Conservation (phyloP, 2,888 invertebrate genomes). For the Drosophila macrospina region DNA sequence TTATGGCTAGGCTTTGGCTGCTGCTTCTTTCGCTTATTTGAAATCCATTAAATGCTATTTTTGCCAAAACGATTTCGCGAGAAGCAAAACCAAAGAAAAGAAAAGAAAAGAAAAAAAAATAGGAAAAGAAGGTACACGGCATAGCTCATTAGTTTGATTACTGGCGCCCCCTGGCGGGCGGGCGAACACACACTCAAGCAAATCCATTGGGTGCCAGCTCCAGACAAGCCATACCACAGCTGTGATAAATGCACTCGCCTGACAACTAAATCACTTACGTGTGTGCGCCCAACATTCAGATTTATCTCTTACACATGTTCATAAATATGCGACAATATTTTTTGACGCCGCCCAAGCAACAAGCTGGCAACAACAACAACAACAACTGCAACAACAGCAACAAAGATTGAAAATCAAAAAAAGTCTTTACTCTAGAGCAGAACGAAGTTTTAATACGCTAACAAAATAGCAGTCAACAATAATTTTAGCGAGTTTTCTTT, state of each 20-base stretch:
- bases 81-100: too few relatives aligned
- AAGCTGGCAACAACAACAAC: conserved; percentile 12
- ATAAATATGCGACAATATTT: conserved; percentile 82
- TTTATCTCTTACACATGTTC: conserved; percentile 81
- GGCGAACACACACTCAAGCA: conserved; percentile 9
- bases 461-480: not conserved
- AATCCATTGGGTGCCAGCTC: conserved; percentile 29
- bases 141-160: conserved; percentile 78
- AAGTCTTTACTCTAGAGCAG: not conserved
- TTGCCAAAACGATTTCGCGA: conserved; percentile 61
- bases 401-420: conserved; percentile 2
- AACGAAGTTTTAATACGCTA: conserved; percentile 7
- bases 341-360: conserved; percentile 41
- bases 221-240: conserved; percentile 51
- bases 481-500: too few relatives aligned
- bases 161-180: conserved; percentile 64
- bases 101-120: conserved; percentile 14
- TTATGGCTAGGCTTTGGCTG: conserved; percentile 27
- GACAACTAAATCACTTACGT: conserved; percentile 82
- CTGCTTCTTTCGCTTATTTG: conserved; percentile 52
- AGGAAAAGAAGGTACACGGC: conserved; percentile 13
- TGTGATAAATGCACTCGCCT: conserved; percentile 80
- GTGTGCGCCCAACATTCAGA: conserved; percentile 61
- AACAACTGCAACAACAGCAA: conserved; percentile 6
- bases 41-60: conserved; percentile 85